Evolutionary conservation across 2,797 vertebrate genomes (phyloP), one percentile per base, ranked within the genome.

Genomic region (Potorous gilbertii): DNA sequence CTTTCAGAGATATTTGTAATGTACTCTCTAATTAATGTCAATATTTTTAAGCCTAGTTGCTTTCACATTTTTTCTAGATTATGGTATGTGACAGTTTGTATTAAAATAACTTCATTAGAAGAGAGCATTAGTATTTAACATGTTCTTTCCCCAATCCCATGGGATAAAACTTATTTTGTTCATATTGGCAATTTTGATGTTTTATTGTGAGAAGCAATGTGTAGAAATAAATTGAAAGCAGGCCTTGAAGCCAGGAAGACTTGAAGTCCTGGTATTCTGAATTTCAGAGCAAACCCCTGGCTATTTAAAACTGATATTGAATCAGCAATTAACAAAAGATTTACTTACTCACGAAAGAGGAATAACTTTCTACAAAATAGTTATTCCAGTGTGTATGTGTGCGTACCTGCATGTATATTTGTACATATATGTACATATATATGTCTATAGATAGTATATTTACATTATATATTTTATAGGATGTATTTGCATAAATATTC

Each of bases 11-110:
- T 81, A 46, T 81, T 81, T 62, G 18, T 24, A 81, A 46, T 21
- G 29, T 40, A 46, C 18, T 46, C 40, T 81, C 66, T 21, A 13
- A 40, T 40, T 1, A 40, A 21, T 40, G 18, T 2, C 66, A 74
- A 24, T 40, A 74, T 74, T 74, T 62, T 40, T 12, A 29, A 40
- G 66, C 5, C 62, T 66, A 74, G 14, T 21, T 11, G 21, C 16
- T 40, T 13, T 34, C 18, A 74, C 66, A 40, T 21, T 81, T 18
- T 40, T 40, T 81, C 21, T 46, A 46, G 1, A 18, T 6, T 81
- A 0, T 40, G n/a, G 16, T 46, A 46, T 21, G 40, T 0, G 3
- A 81, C 3, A 6, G 8, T 46, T 24, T 46, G n/a, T 5, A 10
- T 24, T 24, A n/a, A 46, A 3, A 24, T 24, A n/a, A 46, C 12